Evolutionary conservation across 1,140 invertebrate species (phyloP), one percentile per base, ranked within the genome.

Genomic region (Archegozetes longisetosus): DNA sequence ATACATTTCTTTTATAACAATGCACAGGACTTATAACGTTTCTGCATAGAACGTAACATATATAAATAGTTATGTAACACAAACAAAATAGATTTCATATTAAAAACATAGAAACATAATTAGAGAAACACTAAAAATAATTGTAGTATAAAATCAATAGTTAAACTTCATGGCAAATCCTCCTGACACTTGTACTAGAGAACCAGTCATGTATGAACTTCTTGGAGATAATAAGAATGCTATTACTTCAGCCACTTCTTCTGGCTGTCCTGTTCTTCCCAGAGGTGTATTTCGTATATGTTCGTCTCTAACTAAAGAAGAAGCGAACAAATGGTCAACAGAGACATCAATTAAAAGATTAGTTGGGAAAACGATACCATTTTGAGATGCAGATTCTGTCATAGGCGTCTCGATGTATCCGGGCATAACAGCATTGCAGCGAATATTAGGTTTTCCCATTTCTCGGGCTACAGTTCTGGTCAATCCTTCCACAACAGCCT

Each of bases 361-460:
- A 40, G 17, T 9, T 40, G 32, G 6, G 32, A 9, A 9, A 40
- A 40, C n/a, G n/a, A 40, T 82, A 0, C 90, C 77, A 68, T 91
- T 84, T 1, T 89, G 83, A 0, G 89, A 88, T 14, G 93, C 76
- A 6, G 75, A 77, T 17, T 79, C 71, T 6, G 81, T 80, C 80
- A 94, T 91, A 13, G 86, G 83, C 4, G 88, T 91, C 17, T 82
- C 73, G 62, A 92, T 89, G 64, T 90, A 84, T 6, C 88, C 89
- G 23, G 90, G 89, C 52, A 91, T 69, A 28, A 94, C 76, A 49
- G 80, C 78, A 72, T 94, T 94, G 50, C 87, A 84, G 13, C 61
- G 52, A 49, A 67, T 69, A 66, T 71, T 68, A 71, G 69, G 86
- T 79, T 81, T 81, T 53, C 82, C 86, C 65, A 93, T 78, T 75